Base-by-base conservation (phyloP, 2,797 vertebrate species). In the Syndactyla subalaris region DNA sequence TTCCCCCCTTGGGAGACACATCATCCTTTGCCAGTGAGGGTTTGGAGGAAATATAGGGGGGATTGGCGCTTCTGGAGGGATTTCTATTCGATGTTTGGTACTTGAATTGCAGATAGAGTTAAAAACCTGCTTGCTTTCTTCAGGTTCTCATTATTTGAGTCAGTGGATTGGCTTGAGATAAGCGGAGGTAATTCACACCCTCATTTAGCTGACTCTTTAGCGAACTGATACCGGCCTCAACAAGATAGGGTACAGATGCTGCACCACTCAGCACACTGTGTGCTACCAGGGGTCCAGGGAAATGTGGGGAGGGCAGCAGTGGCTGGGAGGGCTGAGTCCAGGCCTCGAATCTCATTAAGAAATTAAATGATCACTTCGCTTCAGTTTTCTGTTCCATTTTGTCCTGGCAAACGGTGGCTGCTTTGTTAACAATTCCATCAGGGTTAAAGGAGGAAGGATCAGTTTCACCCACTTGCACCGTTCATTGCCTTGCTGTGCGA, bases 141-240 rank as follows among this genome's bases (percentile, higher is more conserved):
- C 30, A 49, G 88, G 77, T 74, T 94, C 82, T 78, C 54, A 27
- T 92, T 88, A 52, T 51, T 61, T 65, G 80, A 92, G 88, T 94
- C 78, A 51, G 46, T 76, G 68, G 75, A 85, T 91, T 68, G 92
- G 59, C 76, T 90, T 73, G 90, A 93, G 76, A 75, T 93, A 77
- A 90, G 63, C 0, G 0, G 55, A 43, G 65, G 63, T 95, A 95
- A 91, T 90, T 94, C 87, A 85, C 83, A 75, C 88, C 74, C 68
- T 84, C 61, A 18, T 88, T 95, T 88, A 89, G 85, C 82, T 91
- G 82, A 73, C 73, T 94, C 79, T 93, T 80, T 34, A 91, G 77
- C 65, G 62, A 30, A 9, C 45, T 67, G 84, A 91, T 75, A 70
- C 61, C 11, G 1, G 1, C 46, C 85, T 85, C 41, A 23, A 9